Conservation (phyloP, 2,113 vertebrate genomes). For the Microtus oregoni region DNA sequence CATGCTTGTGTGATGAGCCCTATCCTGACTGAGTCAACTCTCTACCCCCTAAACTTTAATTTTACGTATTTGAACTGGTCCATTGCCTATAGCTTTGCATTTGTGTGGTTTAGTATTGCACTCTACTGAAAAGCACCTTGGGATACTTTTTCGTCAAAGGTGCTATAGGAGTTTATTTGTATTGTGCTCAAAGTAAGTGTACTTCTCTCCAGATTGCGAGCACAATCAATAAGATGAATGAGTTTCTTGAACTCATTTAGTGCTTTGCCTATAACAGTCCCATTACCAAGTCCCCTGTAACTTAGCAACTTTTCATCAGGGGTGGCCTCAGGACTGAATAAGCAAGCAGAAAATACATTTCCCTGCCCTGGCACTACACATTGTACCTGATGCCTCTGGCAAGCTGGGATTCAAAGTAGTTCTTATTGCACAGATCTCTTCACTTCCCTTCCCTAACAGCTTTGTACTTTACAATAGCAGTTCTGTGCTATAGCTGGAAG, state of each 20-base stretch:
- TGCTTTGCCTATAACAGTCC: constrained; percentile 55
- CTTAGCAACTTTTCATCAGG: constrained; percentile 30
- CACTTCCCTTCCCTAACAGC: constrained; percentile 48
- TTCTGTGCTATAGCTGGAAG: not conserved
- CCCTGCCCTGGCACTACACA: not conserved
- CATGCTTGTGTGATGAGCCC: not conserved
- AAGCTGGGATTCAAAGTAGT: not conserved
- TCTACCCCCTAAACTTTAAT: not conserved
- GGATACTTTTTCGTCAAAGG: constrained; percentile 42
- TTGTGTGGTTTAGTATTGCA: not conserved
- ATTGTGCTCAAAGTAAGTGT: constrained; percentile 67
- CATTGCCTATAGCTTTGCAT: not conserved
- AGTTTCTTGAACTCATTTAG: constrained; percentile 75
- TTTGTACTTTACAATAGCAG: constrained; percentile 28
- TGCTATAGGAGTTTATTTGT: constrained; percentile 44
- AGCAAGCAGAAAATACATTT: constrained; percentile 48
- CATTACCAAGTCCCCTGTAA: constrained; percentile 61
- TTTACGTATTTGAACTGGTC: not conserved
- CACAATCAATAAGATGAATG: constrained; percentile 72
- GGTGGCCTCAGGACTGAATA: constrained; percentile 38
- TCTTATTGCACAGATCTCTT: not conserved
- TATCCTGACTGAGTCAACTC: not conserved
- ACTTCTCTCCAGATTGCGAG: constrained; percentile 40
- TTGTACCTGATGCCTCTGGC: constrained; percentile 1
- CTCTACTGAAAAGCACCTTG: constrained; percentile 65